phyloP scores from a whole-genome alignment of 2,888 invertebrate species.

The Rhimphoctona megacephalus region DNA sequence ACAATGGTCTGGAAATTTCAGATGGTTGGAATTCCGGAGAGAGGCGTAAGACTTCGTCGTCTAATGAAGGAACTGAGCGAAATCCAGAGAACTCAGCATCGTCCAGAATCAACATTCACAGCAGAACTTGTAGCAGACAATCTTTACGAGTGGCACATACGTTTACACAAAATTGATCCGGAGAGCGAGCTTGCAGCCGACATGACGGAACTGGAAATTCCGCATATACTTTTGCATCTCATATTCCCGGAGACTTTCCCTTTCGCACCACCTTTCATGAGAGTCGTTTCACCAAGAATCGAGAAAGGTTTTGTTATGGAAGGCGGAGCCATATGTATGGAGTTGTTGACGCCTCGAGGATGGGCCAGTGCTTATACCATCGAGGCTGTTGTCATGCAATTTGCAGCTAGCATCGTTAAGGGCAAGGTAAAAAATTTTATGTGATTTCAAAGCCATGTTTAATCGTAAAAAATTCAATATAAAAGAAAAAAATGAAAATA shows the following conservation, averaged over 20 bases:
- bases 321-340: slow-evolving; percentile 96
- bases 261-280: slow-evolving; percentile 93
- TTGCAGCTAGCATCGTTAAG: slow-evolving; percentile 95
- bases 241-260: slow-evolving; percentile 96
- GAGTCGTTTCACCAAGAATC: slow-evolving; percentile 90
- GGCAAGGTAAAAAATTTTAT: slow-evolving; percentile 87
- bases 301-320: slow-evolving; percentile 96
- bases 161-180: slow-evolving; percentile 92
- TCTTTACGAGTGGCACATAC: slow-evolving; percentile 95
- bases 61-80: slow-evolving; percentile 95
- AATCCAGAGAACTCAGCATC: slow-evolving; percentile 90
- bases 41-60: slow-evolving; percentile 90
- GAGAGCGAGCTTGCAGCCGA: slow-evolving; percentile 94
- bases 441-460: background rate
- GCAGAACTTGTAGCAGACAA: slow-evolving; percentile 95
- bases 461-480: too few relatives aligned
- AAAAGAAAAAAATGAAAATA: too few relatives aligned
- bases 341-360: slow-evolving; percentile 93
- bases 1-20: slow-evolving; percentile 43
- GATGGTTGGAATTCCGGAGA: slow-evolving; percentile 82
- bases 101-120: slow-evolving; percentile 91
- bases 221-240: slow-evolving; percentile 91
- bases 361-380: slow-evolving; percentile 96
- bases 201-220: slow-evolving; percentile 91
- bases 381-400: slow-evolving; percentile 95